phyloP scores from a whole-genome alignment of 2,797 vertebrate species.

The Urosaurus nigricauda region DNA sequence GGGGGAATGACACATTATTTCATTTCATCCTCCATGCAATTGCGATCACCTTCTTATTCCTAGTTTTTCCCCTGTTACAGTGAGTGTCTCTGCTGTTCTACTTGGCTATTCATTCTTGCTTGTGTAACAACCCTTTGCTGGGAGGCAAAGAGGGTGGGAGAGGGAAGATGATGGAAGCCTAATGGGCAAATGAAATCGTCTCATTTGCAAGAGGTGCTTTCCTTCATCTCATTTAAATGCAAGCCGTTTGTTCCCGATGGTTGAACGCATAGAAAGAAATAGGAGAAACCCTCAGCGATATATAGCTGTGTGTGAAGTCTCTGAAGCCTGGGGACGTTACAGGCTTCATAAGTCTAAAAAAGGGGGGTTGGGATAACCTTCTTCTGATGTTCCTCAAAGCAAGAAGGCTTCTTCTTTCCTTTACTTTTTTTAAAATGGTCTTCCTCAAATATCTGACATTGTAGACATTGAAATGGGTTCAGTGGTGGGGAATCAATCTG shows the following conservation, averaged over 20 bases:
- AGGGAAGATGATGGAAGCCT: slow-evolving; percentile 43
- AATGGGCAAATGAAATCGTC: slow-evolving; percentile 75
- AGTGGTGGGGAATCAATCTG: no score
- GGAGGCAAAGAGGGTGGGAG: slow-evolving; percentile 43
- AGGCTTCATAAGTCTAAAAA: neutral
- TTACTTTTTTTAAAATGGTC: neutral
- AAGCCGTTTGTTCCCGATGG: slow-evolving; percentile 78
- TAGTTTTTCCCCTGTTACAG: slow-evolving; percentile 79
- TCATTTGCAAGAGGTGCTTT: slow-evolving; percentile 77
- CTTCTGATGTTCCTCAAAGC: neutral
- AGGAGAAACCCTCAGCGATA: slow-evolving; percentile 24
- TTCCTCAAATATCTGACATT: neutral
- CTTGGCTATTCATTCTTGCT: slow-evolving; percentile 73
- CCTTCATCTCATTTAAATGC: slow-evolving; percentile 78
- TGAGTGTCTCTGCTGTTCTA: slow-evolving; percentile 81
- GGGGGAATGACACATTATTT: slow-evolving; percentile 84
- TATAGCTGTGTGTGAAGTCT: neutral
- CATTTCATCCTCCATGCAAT: slow-evolving; percentile 75
- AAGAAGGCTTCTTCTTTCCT: neutral
- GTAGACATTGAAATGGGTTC: neutral
- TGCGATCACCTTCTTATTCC: slow-evolving; percentile 75
- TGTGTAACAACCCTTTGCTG: slow-evolving; percentile 70
- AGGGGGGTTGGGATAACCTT: neutral
- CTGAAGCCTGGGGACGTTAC: neutral
- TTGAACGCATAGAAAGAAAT: slow-evolving; percentile 73